Conservation (phyloP, 2,797 vertebrate species). For the Dicrostonyx torquatus region DNA sequence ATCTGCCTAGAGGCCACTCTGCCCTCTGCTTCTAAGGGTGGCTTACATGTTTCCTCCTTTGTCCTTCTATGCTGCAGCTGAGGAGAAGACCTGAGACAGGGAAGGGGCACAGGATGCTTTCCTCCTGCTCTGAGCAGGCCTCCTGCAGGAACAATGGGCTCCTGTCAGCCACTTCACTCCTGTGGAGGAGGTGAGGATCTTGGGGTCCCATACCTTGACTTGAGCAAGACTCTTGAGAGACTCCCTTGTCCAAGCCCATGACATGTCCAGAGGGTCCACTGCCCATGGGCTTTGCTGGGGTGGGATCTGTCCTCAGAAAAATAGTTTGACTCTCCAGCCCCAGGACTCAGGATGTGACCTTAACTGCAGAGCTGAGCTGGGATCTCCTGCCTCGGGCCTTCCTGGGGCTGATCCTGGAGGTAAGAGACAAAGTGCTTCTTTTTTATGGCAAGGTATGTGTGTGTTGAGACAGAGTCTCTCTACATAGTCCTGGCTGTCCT, state of each 20-base stretch:
- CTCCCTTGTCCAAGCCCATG: no score
- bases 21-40: background rate
- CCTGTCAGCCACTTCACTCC: background rate
- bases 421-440: background rate
- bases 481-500: background rate
- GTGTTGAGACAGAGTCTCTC: background rate
- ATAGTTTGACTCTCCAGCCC: rapidly evolving
- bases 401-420: background rate
- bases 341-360: background rate
- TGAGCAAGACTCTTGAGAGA: background rate
- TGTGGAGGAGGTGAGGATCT: background rate
- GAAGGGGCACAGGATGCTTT: no score
- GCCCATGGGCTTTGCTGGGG: background rate
- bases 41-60: background rate
- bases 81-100: background rate
- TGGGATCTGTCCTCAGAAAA: background rate
- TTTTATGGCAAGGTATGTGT: background rate
- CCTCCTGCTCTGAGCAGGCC: background rate
- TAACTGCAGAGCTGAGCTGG: background rate
- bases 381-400: background rate
- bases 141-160: background rate
- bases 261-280: background rate
- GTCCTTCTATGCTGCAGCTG: background rate
- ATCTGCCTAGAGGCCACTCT: background rate
- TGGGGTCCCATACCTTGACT: no score